Percentiles rank a stretch among this genome's conserved stretches.
phyloP scores from a whole-genome alignment of 2,888 invertebrate species.

The Lacanobia oleracea region DNA sequence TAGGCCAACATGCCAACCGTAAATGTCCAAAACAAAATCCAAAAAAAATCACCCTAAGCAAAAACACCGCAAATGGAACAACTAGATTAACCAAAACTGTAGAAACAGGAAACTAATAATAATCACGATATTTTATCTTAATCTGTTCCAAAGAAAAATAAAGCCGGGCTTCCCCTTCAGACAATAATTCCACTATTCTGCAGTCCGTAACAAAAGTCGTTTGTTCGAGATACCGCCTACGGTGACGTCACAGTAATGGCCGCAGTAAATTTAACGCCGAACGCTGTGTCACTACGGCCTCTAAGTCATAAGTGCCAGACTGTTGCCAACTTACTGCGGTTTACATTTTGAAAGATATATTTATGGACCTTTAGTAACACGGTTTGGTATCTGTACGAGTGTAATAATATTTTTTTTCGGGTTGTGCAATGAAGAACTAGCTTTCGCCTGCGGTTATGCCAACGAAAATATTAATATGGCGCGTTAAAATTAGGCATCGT shows the following conservation, averaged over 20 bases:
- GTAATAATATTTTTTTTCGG: neutral
- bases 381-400: neutral
- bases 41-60: neutral
- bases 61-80: slow-evolving; percentile 13
- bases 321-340: slow-evolving; percentile 66
- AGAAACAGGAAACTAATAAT: slow-evolving; percentile 59
- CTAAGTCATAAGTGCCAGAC: slow-evolving; percentile 66
- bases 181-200: slow-evolving; percentile 64
- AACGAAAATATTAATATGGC: no score
- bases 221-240: slow-evolving; percentile 71
- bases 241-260: slow-evolving; percentile 71
- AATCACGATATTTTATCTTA: slow-evolving; percentile 57
- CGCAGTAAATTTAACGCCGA: slow-evolving; percentile 74
- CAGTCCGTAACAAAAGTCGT: slow-evolving; percentile 72
- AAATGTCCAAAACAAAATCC: neutral
- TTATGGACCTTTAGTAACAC: slow-evolving; percentile 46
- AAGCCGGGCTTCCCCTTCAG: slow-evolving; percentile 41
- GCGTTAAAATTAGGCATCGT: no score
- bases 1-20: neutral
- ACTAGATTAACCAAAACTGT: slow-evolving; percentile 31
- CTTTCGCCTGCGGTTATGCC: no score
- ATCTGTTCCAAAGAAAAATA: slow-evolving; percentile 64
- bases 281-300: slow-evolving; percentile 66
- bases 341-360: slow-evolving; percentile 64
- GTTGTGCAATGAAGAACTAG: no score